Conservation (phyloP, 2,797 vertebrate genomes). For the Arnoldichthys spilopterus region DNA sequence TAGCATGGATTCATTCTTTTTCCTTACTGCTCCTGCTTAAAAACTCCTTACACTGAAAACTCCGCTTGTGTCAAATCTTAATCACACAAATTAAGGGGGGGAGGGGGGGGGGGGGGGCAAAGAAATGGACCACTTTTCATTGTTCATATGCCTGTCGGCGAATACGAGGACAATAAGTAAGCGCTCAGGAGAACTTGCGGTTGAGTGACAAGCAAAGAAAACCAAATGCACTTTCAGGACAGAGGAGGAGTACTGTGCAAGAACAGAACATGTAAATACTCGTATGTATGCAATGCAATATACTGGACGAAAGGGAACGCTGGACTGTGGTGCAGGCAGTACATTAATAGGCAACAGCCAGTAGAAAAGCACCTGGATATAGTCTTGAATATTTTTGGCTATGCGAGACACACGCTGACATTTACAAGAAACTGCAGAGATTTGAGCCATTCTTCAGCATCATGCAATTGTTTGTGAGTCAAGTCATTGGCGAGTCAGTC, state of each 20-base stretch:
- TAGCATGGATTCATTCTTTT: too few relatives aligned
- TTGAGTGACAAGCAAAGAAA: conserved; percentile 20
- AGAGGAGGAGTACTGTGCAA: neutral
- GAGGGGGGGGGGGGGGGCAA: too few relatives aligned
- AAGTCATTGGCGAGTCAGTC: conserved; percentile 20
- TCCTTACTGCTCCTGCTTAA: neutral
- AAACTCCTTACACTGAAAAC: neutral
- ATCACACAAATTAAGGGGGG: neutral
- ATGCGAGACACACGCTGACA: neutral
- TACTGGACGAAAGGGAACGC: neutral
- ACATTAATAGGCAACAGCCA: neutral
- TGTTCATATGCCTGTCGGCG: neutral
- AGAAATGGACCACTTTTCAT: neutral
- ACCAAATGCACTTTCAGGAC: neutral
- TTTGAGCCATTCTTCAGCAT: conserved; percentile 24
- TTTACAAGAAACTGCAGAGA: neutral
- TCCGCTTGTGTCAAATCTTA: neutral
- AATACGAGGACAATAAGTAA: neutral
- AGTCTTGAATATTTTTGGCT: neutral
- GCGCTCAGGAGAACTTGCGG: neutral
- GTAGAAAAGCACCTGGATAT: neutral
- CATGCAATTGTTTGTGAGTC: conserved; percentile 33
- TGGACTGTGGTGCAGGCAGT: neutral
- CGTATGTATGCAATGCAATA: neutral
- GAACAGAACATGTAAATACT: neutral